Conservation (phyloP, 2,797 vertebrate species). For the Perdix hodgsoniae region DNA sequence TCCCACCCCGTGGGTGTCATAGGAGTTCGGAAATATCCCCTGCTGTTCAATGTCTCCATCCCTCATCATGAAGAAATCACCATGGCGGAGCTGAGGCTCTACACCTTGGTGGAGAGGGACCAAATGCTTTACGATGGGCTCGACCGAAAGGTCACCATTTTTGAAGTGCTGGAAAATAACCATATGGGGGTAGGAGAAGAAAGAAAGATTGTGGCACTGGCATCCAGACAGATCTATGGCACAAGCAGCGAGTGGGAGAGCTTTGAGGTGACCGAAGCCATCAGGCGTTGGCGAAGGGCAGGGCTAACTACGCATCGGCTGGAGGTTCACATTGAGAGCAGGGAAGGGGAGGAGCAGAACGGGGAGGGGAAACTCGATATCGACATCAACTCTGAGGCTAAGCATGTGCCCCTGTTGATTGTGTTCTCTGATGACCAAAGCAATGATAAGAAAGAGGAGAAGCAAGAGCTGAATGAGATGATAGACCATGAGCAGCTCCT, state of each 20-base stretch:
- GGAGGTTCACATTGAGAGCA: constrained; percentile 92
- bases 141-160: constrained; percentile 92
- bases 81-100: constrained; percentile 92
- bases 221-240: constrained; percentile 90
- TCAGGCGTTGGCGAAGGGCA: constrained; percentile 88
- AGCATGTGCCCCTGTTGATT: constrained; percentile 92
- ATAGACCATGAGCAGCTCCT: constrained; percentile 90
- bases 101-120: constrained; percentile 91
- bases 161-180: constrained; percentile 82
- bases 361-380: constrained; percentile 87
- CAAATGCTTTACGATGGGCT: constrained; percentile 88
- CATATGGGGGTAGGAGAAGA: constrained; percentile 52
- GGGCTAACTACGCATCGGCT: constrained; percentile 87
- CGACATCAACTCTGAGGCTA: constrained; percentile 88
- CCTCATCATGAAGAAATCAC: constrained; percentile 93
- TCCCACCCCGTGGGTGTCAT: constrained; percentile 80
- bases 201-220: constrained; percentile 79
- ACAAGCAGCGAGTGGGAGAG: constrained; percentile 92
- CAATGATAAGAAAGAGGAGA: constrained; percentile 88
- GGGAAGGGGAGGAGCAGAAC: constrained; percentile 60
- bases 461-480: constrained; percentile 93
- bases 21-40: constrained; percentile 88
- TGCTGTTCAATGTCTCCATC: constrained; percentile 95
- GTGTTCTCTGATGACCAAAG: constrained; percentile 97
- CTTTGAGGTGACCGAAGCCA: constrained; percentile 91